A percentile compares a stretch with the other conserved stretches of the same genome.
phyloP scores from a whole-genome alignment of 30 jellyfish, hydroid and myxozoan species.

The Nemopilema nomurai region DNA sequence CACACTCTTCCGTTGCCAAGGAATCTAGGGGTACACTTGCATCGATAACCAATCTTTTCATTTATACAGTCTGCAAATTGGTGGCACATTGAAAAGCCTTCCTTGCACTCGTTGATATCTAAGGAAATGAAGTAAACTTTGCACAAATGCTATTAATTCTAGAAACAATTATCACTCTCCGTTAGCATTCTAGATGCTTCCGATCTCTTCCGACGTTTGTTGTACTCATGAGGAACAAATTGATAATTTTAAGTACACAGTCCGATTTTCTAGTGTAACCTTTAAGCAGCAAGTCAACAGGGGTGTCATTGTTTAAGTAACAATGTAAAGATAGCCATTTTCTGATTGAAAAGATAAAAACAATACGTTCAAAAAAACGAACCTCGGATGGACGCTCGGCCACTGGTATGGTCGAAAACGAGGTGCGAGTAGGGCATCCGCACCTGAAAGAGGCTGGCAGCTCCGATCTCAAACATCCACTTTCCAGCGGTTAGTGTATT shows the following conservation, averaged over 20 bases:
- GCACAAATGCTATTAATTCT: too few relatives aligned
- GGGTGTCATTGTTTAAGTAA: too few relatives aligned
- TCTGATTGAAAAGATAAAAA: too few relatives aligned
- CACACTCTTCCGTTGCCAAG: slow-evolving; percentile 70
- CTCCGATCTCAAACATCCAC: slow-evolving; percentile 58
- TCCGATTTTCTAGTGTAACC: too few relatives aligned
- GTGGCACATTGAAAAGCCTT: slow-evolving; percentile 42
- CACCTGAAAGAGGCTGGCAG: slow-evolving; percentile 47
- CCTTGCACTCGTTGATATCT: slow-evolving; percentile 55
- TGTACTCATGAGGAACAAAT: too few relatives aligned
- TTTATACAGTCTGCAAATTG: slow-evolving; percentile 55
- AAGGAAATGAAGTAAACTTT: not conserved
- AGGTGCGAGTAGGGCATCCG: slow-evolving; percentile 38
- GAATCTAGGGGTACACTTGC: slow-evolving; percentile 41
- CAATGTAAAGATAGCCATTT: too few relatives aligned
- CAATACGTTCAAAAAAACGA: too few relatives aligned
- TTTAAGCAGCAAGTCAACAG: too few relatives aligned
- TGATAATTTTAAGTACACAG: too few relatives aligned
- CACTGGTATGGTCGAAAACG: slow-evolving; percentile 2
- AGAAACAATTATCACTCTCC: too few relatives aligned
- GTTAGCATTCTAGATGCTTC: too few relatives aligned
- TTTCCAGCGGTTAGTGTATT: slow-evolving; percentile 54
- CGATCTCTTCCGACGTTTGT: too few relatives aligned
- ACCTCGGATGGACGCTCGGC: slow-evolving; percentile 41
- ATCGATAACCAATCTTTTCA: slow-evolving; percentile 42